Evolutionary conservation across 2,888 invertebrate genomes (phyloP).

Genomic region (Liopterus haemorrhoidalis): DNA sequence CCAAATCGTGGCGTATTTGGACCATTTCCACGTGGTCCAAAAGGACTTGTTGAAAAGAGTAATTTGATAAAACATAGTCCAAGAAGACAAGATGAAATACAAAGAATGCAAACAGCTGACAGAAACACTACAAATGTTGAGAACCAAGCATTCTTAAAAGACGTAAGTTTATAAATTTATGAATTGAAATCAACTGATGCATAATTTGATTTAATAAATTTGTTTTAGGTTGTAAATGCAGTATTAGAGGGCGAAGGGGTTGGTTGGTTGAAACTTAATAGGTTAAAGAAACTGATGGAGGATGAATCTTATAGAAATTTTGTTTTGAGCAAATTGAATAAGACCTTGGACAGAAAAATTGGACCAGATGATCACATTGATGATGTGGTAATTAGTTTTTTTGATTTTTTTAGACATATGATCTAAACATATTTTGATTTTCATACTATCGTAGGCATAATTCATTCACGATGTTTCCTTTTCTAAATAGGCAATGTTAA

Average conservation of each 20-base stretch:
- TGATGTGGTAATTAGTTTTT: constrained; percentile 73
- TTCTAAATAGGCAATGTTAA: no score
- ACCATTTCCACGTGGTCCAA: constrained; percentile 70
- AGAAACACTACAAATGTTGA: constrained; percentile 75
- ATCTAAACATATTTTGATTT: not conserved
- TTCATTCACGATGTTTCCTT: no score
- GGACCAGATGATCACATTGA: constrained; percentile 95
- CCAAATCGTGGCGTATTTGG: constrained; percentile 58
- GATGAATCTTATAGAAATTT: constrained; percentile 97
- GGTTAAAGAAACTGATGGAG: constrained; percentile 93
- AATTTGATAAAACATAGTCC: constrained; percentile 80
- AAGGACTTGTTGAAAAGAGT: constrained; percentile 83
- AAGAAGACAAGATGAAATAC: constrained; percentile 60
- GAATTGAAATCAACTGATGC: constrained; percentile 3
- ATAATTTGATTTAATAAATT: constrained; percentile 8
- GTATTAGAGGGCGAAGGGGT: constrained; percentile 90
- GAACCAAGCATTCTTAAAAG: constrained; percentile 90
- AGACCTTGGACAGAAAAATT: constrained; percentile 85
- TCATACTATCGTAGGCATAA: no score
- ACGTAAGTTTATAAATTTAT: constrained; percentile 54
- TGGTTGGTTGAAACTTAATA: constrained; percentile 90
- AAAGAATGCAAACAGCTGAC: constrained; percentile 62
- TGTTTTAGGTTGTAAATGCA: constrained; percentile 63
- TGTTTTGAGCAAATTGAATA: constrained; percentile 90
- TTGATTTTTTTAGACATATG: constrained; percentile 6